phyloP scores from a whole-genome alignment of 2,888 invertebrate species.

The Erynnis tages region DNA sequence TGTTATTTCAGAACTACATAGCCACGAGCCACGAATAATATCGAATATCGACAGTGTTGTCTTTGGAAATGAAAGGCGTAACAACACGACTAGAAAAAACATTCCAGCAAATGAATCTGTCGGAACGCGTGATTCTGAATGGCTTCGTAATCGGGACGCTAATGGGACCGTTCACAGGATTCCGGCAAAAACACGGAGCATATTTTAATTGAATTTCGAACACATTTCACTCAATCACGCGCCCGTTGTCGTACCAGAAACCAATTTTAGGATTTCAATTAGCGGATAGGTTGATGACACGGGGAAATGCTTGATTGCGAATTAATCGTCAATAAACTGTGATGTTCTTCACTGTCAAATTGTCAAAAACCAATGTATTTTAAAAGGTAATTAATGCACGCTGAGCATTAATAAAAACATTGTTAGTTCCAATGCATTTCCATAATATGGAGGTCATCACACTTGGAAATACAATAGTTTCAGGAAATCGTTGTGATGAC shows the following conservation, averaged over 20 bases:
- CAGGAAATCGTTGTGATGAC: no score
- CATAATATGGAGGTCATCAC: no score
- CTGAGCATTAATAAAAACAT: neutral
- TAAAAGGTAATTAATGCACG: slow-evolving; percentile 30
- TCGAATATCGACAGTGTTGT: neutral
- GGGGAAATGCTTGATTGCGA: neutral
- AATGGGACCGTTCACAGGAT: slow-evolving; percentile 11
- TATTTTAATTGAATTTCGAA: slow-evolving; percentile 24
- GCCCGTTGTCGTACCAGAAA: neutral
- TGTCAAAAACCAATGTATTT: slow-evolving; percentile 9
- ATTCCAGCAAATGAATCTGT: neutral
- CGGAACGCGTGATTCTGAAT: slow-evolving; percentile 1
- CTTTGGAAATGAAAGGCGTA: neutral
- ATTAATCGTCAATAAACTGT: neutral
- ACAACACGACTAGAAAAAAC: neutral
- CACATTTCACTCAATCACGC: slow-evolving; percentile 8
- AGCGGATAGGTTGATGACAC: neutral
- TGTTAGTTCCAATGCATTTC: no score
- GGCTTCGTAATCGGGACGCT: slow-evolving; percentile 6
- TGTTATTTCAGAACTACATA: neutral
- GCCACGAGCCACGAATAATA: no score
- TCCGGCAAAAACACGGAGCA: neutral
- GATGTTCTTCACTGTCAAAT: slow-evolving; percentile 3
- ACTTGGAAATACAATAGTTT: no score
- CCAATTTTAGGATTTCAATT: slow-evolving; percentile 2